phyloP scores from a whole-genome alignment of 2,113 vertebrate genomes.

The Bufo gargarizans region DNA sequence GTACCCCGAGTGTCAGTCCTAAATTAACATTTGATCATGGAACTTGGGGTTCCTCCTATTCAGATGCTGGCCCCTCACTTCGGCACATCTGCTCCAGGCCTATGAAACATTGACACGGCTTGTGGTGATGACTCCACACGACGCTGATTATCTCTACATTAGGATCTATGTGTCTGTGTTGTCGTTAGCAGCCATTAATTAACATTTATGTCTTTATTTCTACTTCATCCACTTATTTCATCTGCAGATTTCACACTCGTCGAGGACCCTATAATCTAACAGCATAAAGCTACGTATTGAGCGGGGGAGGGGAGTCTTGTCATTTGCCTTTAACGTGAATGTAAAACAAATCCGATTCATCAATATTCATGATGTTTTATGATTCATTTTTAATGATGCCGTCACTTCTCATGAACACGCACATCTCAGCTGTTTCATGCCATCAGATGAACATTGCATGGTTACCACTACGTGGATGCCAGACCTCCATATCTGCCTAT shows the following conservation, averaged over 20 bases:
- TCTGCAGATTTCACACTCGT: neutral
- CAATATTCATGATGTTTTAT: constrained; percentile 14
- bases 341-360: neutral
- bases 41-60: no score
- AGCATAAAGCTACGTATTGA: neutral
- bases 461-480: no score
- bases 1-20: no score
- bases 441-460: no score
- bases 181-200: neutral
- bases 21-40: no score
- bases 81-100: no score
- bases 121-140: neutral
- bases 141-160: neutral
- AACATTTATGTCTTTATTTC: neutral
- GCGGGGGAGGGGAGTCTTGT: neutral
- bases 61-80: no score
- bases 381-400: neutral
- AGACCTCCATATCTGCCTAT: no score
- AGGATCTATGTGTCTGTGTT: neutral
- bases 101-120: neutral
- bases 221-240: neutral
- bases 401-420: neutral
- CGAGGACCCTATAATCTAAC: neutral
- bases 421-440: neutral
- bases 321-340: neutral